Evolutionary conservation across 2,113 vertebrate species (phyloP).

Genomic region (Bucco capensis): DNA sequence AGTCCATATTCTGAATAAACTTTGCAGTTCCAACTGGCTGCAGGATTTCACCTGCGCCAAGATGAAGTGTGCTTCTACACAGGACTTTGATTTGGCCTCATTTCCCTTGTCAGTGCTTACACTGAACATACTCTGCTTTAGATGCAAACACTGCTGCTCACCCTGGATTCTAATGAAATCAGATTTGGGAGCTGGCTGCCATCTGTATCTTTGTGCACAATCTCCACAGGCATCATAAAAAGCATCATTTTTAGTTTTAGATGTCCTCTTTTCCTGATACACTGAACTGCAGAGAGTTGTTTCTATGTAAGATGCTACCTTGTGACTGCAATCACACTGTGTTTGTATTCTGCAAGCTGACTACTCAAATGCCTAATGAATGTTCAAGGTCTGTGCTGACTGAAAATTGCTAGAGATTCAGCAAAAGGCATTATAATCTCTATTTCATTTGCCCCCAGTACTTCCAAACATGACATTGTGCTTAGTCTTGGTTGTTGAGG

Average conservation of each 20-base stretch:
- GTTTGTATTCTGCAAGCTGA: slow-evolving; percentile 36
- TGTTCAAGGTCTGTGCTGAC: neutral
- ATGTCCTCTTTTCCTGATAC: neutral
- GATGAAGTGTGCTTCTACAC: neutral
- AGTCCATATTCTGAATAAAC: neutral
- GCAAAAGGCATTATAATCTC: slow-evolving; percentile 49
- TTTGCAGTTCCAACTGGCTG: neutral
- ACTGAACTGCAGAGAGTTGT: slow-evolving; percentile 1
- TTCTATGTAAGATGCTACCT: neutral
- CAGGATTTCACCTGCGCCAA: neutral
- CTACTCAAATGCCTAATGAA: slow-evolving; percentile 5
- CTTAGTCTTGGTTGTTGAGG: neutral
- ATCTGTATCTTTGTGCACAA: neutral
- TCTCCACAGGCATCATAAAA: slow-evolving; percentile 10
- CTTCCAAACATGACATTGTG: neutral
- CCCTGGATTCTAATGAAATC: neutral
- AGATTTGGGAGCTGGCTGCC: neutral
- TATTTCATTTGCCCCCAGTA: neutral
- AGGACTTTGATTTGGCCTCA: neutral
- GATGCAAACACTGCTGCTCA: neutral
- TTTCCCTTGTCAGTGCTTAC: neutral
- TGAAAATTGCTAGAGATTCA: neutral
- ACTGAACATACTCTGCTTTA: slow-evolving; percentile 24
- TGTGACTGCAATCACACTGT: neutral
- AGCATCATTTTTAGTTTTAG: neutral